Evolutionary conservation across 2,888 invertebrate species (phyloP), one percentile per base, ranked within the genome.

Genomic region (Eugnorisma glareosa): DNA sequence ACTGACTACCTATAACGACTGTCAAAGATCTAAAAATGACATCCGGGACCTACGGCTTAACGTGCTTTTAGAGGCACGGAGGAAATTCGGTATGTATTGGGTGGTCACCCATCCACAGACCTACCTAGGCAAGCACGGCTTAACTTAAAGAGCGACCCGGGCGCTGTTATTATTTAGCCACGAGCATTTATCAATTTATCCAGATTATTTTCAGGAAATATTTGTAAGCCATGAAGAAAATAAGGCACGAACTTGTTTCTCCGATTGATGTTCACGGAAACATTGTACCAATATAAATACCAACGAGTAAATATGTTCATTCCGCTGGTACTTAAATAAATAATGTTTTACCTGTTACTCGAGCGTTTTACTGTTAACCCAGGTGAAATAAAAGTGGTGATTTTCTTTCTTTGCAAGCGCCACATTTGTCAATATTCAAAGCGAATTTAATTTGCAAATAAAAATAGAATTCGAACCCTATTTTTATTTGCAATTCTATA

Each of bases 311-410:
- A 64, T 73, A 79, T 76, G 67, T 78, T 82, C 43, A 85, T 77
- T 71, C 73, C 57, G 67, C 64, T 64, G 64, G 64, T 81, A 68
- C 76, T 67, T 82, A 71, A 81, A 87, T 85, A 83, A 86, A 85
- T 85, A 85, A 87, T 81, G 77, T 73, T 78, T 80, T 77, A 83
- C 83, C 75, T 76, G 75, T 83, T 85, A 85, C 71, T 73, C 67
- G 67, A 73, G 75, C 73, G 77, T 71, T 82, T 77, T 75, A 67
- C 64, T 70, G 74, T 74, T 77, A 76, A 40, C 83, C 79, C 79
- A 68, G 70, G 51, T 64, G 73, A 82, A 77, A 75, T 84, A 67
- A 69, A 64, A 75, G 21, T 73, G n/a, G 18, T 66, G 84, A 86
- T 86, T 84, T 84, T 73, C 61, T 75, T 67, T 82, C 63, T 54